Conservation (phyloP, 2,113 vertebrate species). For the Phainopepla nitens region DNA sequence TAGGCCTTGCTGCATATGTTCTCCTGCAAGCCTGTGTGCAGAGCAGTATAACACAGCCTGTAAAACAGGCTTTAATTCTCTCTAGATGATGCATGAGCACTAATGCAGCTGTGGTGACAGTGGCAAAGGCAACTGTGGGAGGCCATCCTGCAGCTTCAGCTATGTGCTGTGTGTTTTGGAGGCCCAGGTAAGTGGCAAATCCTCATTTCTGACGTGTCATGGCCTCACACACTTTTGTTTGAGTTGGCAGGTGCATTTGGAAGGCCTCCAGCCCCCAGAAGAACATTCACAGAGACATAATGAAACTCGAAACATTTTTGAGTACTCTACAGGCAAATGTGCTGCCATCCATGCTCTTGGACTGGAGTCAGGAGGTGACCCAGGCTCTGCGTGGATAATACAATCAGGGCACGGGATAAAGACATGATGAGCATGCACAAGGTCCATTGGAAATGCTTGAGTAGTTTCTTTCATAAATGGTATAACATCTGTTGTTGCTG, state of each 20-base stretch:
- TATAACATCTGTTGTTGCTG: constrained; percentile 36
- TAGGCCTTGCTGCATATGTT: not conserved
- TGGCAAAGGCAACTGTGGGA: not conserved
- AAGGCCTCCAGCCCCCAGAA: not conserved
- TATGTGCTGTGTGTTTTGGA: not conserved
- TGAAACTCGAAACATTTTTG: not conserved
- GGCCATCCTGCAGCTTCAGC: not conserved
- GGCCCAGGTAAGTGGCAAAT: not conserved
- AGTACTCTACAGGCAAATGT: not conserved
- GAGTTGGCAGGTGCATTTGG: not conserved
- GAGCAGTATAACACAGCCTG: not conserved
- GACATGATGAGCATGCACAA: constrained; percentile 20
- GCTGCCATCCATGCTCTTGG: not conserved
- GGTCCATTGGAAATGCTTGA: constrained; percentile 43
- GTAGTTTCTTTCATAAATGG: constrained; percentile 29
- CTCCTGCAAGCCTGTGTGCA: not conserved
- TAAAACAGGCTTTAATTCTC: not conserved
- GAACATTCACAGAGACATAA: not conserved
- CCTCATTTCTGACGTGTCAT: not conserved
- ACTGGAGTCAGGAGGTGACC: not conserved
- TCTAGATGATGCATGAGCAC: not conserved
- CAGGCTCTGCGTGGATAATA: not conserved
- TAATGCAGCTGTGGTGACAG: not conserved
- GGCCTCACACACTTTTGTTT: not conserved
- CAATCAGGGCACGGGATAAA: not conserved